Base-by-base conservation (phyloP, 2,888 invertebrate species). In the Acheta domesticus region DNA sequence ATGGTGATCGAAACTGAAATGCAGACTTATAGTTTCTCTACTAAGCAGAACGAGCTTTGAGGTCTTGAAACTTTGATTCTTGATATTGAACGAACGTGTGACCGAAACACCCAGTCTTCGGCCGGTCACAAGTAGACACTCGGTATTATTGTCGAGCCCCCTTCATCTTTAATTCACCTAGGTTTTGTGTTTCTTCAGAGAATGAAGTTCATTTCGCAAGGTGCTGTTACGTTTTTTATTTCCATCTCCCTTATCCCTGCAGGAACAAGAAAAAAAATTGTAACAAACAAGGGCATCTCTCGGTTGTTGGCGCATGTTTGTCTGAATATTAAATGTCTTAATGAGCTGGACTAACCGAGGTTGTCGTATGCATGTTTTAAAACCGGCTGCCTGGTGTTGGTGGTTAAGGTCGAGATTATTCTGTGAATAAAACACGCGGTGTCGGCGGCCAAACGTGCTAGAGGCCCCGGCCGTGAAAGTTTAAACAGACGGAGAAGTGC, bases 321-420 rank as follows among this genome's bases (percentile, higher is more conserved):
- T 49, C 48, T 36, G 76, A 76, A 76, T 76, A 76, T 76, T 76
- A 76, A 76, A 76, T 76, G 48, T 48, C n/a, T 76, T 76, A 76
- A 76, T 76, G 76, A 76, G 76, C 48, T 76, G 76, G 21, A 48
- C 76, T 75, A 21, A 20, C 48, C 49, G 76, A 20, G 48, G 48
- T 76, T 48, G 49, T 48, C 20, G 76, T 48, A 76, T 76, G 76
- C 76, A 76, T 76, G 76, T 76, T 76, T 76, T 76, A 76, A 62
- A 62, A 62, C 62, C 76, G 76, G 76, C 49, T n/a, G 49, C n/a
- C 76, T 36, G n/a, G 76, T 36, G 76, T 62, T 62, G 76, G n/a
- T 49, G 76, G 76, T 76, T 49, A 76, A 48, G 76, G 76, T n/a
- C 49, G 76, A 76, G 76, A 76, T 76, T 76, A 76, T 76, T 76